Evolutionary conservation across 2,113 vertebrate species (phyloP).

Genomic region (Probosciger aterrimus): DNA sequence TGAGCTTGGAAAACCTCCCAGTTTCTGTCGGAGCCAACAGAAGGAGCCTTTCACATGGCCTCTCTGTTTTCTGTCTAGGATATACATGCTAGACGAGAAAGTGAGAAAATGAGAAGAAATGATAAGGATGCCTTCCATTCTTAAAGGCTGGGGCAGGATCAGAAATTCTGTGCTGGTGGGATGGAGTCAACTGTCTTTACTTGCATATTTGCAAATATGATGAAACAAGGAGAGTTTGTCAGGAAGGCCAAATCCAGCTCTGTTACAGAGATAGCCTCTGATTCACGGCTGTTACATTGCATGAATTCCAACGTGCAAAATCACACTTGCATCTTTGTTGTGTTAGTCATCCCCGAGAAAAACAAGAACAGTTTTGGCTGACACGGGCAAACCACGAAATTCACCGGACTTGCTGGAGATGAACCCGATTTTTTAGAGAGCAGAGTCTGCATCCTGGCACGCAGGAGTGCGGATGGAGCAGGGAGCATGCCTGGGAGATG

Average conservation of each 20-base stretch:
- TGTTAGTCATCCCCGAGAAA: slow-evolving; percentile 33
- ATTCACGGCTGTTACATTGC: background rate
- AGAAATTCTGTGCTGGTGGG: background rate
- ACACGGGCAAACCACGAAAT: background rate
- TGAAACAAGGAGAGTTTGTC: background rate
- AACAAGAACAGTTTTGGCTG: slow-evolving; percentile 21
- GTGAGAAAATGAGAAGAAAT: slow-evolving; percentile 43
- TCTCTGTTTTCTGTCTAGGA: slow-evolving; percentile 33
- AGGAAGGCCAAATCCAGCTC: background rate
- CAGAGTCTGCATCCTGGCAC: background rate
- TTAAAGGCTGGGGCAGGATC: background rate
- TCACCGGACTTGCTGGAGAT: background rate
- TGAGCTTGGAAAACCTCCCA: slow-evolving; percentile 59
- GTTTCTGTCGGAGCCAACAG: slow-evolving; percentile 58
- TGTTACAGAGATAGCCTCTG: background rate
- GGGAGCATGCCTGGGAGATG: background rate
- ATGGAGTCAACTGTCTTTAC: background rate
- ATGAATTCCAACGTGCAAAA: slow-evolving; percentile 26
- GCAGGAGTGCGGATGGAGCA: background rate
- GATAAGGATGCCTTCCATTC: slow-evolving; percentile 12
- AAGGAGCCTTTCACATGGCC: slow-evolving; percentile 52
- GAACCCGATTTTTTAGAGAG: background rate
- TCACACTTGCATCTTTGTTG: slow-evolving; percentile 2
- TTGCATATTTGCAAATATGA: background rate
- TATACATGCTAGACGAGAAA: background rate